phyloP scores from a whole-genome alignment of 1,140 invertebrate genomes.

The Zophobas morio region DNA sequence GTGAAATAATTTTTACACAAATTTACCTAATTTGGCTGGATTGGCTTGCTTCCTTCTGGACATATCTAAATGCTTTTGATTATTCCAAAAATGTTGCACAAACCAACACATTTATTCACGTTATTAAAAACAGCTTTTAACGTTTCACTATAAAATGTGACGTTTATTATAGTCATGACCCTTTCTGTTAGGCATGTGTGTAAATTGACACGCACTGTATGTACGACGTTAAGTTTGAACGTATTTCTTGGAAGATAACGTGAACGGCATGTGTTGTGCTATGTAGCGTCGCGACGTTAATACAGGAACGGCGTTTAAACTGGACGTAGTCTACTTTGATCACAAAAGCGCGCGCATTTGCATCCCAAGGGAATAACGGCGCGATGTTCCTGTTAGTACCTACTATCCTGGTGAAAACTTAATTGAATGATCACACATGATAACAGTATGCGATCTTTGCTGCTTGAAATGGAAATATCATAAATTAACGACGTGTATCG shows the following conservation, averaged over 20 bases:
- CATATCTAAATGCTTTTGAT: constrained; percentile 51
- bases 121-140: constrained; percentile 28
- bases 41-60: constrained; percentile 62
- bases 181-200: neutral
- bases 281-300: constrained; percentile 54
- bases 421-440: constrained; percentile 56
- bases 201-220: constrained; percentile 25
- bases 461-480: neutral
- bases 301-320: constrained; percentile 50
- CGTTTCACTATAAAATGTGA: constrained; percentile 7
- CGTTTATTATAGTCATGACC: constrained; percentile 40
- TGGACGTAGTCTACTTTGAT: constrained; percentile 52
- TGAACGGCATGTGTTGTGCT: constrained; percentile 43
- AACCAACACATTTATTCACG: constrained; percentile 47
- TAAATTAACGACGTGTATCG: neutral
- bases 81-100: constrained; percentile 47
- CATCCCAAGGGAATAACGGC: constrained; percentile 55
- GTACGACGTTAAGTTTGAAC: neutral
- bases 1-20: neutral
- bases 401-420: constrained; percentile 55
- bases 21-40: constrained; percentile 61
- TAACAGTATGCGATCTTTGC: constrained; percentile 43
- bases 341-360: constrained; percentile 59
- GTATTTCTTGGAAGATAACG: constrained; percentile 19
- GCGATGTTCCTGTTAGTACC: constrained; percentile 55